Conservation (phyloP, 64 coral and sea anemone species). For the Dendronephthya gigantea region DNA sequence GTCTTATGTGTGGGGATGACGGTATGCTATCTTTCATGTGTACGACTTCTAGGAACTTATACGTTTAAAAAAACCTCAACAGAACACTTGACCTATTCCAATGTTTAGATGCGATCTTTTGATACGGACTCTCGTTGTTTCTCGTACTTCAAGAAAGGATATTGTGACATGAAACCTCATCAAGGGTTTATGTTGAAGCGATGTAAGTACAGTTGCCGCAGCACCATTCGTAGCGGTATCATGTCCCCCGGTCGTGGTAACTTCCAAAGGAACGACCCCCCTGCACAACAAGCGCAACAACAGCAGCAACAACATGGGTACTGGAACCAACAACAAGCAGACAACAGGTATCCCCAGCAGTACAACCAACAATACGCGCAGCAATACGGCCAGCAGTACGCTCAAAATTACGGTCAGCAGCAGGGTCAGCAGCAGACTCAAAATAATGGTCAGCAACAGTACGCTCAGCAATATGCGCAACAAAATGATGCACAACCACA, state of each 20-base stretch:
- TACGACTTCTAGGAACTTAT: too few species aligned
- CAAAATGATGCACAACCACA: background rate
- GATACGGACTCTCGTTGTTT: background rate
- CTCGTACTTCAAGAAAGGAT: background rate
- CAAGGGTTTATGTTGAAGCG: slow-evolving; percentile 7
- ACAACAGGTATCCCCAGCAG: background rate
- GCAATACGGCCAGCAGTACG: background rate
- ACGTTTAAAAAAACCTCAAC: too few species aligned
- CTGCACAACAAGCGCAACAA: background rate
- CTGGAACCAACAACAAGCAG: background rate
- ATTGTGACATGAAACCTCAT: slow-evolving; percentile 12
- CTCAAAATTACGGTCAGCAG: background rate
- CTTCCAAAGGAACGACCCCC: background rate
- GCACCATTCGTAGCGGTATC: background rate
- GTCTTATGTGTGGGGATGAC: background rate
- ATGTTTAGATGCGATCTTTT: background rate
- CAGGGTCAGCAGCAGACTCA: background rate
- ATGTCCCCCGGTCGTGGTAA: background rate
- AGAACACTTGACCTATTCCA: too few species aligned
- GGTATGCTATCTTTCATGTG: background rate
- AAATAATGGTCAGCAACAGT: background rate
- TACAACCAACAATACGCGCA: background rate
- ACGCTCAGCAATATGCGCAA: background rate
- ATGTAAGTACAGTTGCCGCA: background rate
- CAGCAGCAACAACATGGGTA: background rate